Evolutionary conservation across 2,797 vertebrate species (phyloP).

Genomic region (Sebastes elongatus): DNA sequence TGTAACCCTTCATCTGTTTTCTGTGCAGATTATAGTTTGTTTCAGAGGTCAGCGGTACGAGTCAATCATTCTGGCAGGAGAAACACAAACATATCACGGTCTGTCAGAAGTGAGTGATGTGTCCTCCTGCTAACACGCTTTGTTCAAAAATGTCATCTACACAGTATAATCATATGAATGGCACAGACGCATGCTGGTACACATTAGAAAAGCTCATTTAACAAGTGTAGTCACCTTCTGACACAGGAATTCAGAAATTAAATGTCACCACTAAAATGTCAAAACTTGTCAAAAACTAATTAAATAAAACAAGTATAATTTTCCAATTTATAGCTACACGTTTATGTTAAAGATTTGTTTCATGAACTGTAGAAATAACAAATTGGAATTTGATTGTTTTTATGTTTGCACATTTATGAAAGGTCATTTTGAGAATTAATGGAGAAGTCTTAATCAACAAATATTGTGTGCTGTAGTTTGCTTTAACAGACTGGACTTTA

Average conservation of each 20-base stretch:
- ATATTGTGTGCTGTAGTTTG: not conserved
- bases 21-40: conserved; percentile 18
- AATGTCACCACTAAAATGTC: conserved; percentile 2
- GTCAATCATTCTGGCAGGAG: conserved; percentile 43
- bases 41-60: conserved; percentile 38
- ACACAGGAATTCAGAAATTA: not conserved
- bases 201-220: conserved; percentile 21
- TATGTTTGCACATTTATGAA: not conserved
- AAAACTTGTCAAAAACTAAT: not conserved
- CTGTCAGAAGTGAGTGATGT: conserved; percentile 46
- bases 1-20: conserved; percentile 21
- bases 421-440: not conserved
- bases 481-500: not conserved
- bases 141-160: conserved; percentile 33
- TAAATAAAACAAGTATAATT: not conserved
- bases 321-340: not conserved
- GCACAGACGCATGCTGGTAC: not conserved
- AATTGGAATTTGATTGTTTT: not conserved
- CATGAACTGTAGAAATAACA: not conserved
- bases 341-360: not conserved
- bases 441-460: not conserved
- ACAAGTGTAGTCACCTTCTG: not conserved
- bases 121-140: conserved; percentile 9
- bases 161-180: not conserved
- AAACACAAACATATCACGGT: conserved; percentile 42